A percentile compares a stretch with the other conserved stretches of the same genome.
Evolutionary conservation across 2,113 vertebrate species (phyloP).

Genomic region (Lepisosteus oculatus): DNA sequence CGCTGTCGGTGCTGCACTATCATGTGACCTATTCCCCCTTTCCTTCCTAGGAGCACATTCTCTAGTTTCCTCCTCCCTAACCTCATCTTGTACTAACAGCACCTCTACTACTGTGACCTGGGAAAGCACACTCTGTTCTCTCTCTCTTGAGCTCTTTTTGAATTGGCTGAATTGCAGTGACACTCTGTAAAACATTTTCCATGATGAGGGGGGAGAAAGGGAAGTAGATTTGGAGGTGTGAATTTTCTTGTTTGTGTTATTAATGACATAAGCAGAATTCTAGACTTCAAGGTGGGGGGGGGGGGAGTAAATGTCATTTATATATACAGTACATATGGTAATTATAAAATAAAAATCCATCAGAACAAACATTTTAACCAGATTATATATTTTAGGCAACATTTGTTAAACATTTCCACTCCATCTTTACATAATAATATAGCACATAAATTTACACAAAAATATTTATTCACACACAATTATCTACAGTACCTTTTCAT

Average conservation of each 20-base stretch:
- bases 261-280: constrained; percentile 5
- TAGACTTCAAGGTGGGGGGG: background rate
- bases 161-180: constrained; percentile 20
- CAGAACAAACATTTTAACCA: background rate
- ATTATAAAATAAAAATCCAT: background rate
- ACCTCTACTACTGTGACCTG: constrained; percentile 77
- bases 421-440: constrained; percentile 28
- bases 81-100: constrained; percentile 83
- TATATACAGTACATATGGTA: background rate
- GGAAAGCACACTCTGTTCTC: constrained; percentile 55
- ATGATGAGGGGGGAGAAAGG: constrained; percentile 12
- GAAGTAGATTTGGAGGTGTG: background rate
- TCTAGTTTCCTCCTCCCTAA: constrained; percentile 64
- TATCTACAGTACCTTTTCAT: constrained; percentile 4
- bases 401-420: constrained; percentile 15
- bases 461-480: constrained; percentile 13
- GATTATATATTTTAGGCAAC: constrained; percentile 17
- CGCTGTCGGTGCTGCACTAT: constrained; percentile 97
- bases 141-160: constrained; percentile 8
- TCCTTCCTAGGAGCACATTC: constrained; percentile 63
- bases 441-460: constrained; percentile 14
- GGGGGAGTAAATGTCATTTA: background rate
- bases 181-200: constrained; percentile 9
- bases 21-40: constrained; percentile 83
- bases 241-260: background rate